phyloP scores from a whole-genome alignment of 2,113 vertebrate genomes.

The Nothobranchius kuhntae region DNA sequence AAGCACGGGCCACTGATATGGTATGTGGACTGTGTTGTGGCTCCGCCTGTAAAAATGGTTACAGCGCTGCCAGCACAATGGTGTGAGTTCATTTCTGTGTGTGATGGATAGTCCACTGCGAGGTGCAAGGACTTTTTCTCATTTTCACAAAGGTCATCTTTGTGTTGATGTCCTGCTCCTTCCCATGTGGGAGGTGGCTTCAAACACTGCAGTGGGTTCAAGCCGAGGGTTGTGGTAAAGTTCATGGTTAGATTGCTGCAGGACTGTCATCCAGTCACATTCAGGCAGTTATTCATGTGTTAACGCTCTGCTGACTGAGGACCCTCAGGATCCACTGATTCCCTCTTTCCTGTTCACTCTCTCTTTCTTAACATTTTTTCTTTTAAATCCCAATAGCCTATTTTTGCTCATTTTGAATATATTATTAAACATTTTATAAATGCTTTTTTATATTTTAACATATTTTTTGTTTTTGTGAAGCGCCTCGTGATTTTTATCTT shows the following conservation, averaged over 20 bases:
- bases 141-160: slow-evolving; percentile 48
- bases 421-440: no score
- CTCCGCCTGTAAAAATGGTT: slow-evolving; percentile 34
- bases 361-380: no score
- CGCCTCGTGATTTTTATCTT: no score
- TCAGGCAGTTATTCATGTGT: background rate
- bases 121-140: slow-evolving; percentile 46
- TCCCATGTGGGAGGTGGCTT: slow-evolving; percentile 5
- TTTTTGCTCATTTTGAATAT: no score
- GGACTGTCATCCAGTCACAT: slow-evolving; percentile 3
- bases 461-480: no score
- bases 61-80: slow-evolving; percentile 28
- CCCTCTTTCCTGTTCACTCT: no score
- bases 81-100: slow-evolving; percentile 21
- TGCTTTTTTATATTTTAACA: no score
- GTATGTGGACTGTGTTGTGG: slow-evolving; percentile 31
- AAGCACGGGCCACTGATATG: slow-evolving; percentile 9
- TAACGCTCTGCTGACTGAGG: background rate
- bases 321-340: no score
- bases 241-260: slow-evolving; percentile 44
- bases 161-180: slow-evolving; percentile 5
- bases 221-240: slow-evolving; percentile 24
- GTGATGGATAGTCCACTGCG: slow-evolving; percentile 31
- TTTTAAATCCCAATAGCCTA: no score
- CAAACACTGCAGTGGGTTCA: slow-evolving; percentile 47